Base-by-base conservation (phyloP, 1,140 invertebrate species). In the Goniozus legneri region DNA sequence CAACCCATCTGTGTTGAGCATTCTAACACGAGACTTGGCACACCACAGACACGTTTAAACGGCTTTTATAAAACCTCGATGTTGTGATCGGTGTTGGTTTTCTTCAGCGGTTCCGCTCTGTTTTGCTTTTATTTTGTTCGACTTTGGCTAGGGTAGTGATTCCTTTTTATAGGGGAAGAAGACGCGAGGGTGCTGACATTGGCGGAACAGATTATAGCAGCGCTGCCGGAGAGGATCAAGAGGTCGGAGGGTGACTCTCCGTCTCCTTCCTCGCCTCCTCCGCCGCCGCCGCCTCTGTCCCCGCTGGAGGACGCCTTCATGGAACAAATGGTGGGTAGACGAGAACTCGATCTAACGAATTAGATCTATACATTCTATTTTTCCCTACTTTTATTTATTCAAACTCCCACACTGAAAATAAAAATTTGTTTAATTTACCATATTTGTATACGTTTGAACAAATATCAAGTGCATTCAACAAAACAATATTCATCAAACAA, bases 181-280 rank as follows among this genome's bases (percentile, higher is more conserved):
- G 89, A 94, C 79, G 87, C 85, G 65, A 84, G 87, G 66, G 93
- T 98, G 59, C 81, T 96, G 55, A 95, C 92, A 42, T 78, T 98
- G 63, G 95, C 95, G 37, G 93, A 97, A 71, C 92, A 97, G 78
- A 97, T 98, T 60, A 97, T 98, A 64, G 95, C 93, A 27, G 95
- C 95, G 7, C 92, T 97, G 80, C 95, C 95, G 43, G 93, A 97
- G 56, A 82, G 93, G 61, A 97, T 97, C 65, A 98, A 97, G 84
- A 88, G 67, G 47, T 71, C 62, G 52, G 69, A 75, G 56, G 65
- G 62, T 65, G 71, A 74, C 58, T 55, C 58, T 47, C 58, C 67
- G 37, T 73, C 72, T 58, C 63, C 67, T 43, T 71, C 71, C 10
- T 58, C 65, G 46, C 54, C 67, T 44, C 65, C 71, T 32, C 69